phyloP scores from a whole-genome alignment of 2,113 vertebrate genomes.

The Sander lucioperca region DNA sequence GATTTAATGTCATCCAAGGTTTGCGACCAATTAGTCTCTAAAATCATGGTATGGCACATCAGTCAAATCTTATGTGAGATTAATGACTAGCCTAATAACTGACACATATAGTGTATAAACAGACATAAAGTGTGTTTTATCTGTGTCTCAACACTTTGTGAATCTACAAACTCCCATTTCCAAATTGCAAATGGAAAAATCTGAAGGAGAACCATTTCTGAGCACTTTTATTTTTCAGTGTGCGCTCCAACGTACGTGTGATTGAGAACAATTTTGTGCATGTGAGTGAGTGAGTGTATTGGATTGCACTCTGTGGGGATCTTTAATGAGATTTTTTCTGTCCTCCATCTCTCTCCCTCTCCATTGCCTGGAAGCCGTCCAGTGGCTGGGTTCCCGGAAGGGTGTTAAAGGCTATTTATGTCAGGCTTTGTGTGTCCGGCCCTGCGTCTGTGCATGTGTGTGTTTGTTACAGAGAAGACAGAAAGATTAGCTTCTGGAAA shows the following conservation, averaged over 20 bases:
- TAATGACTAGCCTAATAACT: conserved; percentile 17
- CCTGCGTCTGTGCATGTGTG: conserved; percentile 24
- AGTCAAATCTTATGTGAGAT: conserved; percentile 2
- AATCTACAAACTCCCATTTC: neutral
- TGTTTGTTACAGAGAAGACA: conserved; percentile 68
- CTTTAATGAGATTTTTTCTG: conserved; percentile 75
- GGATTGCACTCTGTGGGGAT: conserved; percentile 67
- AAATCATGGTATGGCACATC: conserved; percentile 20
- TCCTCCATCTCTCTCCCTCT: conserved; percentile 56
- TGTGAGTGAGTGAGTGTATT: conserved; percentile 55
- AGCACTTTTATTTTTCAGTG: neutral
- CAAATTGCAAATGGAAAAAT: neutral
- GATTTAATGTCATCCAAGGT: conserved; percentile 37
- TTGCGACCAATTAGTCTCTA: conserved; percentile 28
- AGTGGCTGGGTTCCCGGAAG: conserved; percentile 77
- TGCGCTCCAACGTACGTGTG: conserved; percentile 1
- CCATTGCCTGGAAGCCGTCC: conserved; percentile 75
- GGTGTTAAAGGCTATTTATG: conserved; percentile 80
- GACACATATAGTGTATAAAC: neutral
- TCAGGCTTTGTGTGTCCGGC: conserved; percentile 60
- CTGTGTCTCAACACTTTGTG: neutral
- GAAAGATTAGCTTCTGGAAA: conserved; percentile 74
- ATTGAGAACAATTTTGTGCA: conserved; percentile 51
- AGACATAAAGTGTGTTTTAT: neutral
- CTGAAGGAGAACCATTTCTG: neutral